Conservation (phyloP, 2,888 invertebrate genomes). For the Syritta pipiens region DNA sequence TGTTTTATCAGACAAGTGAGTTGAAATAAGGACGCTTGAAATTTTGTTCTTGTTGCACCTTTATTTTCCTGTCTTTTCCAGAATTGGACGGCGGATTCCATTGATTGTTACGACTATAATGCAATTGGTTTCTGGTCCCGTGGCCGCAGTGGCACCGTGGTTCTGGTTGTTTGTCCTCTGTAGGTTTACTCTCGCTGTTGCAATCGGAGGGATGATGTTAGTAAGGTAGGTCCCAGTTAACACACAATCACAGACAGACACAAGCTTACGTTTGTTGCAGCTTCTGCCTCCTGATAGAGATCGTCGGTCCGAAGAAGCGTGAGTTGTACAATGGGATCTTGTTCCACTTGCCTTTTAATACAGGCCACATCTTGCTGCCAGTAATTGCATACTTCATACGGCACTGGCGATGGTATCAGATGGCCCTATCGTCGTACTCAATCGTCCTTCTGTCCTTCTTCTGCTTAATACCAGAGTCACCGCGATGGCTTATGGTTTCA, state of each 20-base stretch:
- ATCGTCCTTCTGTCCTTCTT: constrained; percentile 82
- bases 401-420: constrained; percentile 83
- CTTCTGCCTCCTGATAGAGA: constrained; percentile 84
- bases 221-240: constrained; percentile 80
- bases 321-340: not conserved
- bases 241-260: too few relatives aligned
- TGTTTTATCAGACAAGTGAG: constrained; percentile 85
- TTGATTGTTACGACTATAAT: constrained; percentile 86
- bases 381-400: constrained; percentile 75
- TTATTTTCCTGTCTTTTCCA: too few relatives aligned
- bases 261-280: constrained; percentile 74
- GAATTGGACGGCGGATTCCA: constrained; percentile 86
- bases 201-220: constrained; percentile 89
- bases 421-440: constrained; percentile 83
- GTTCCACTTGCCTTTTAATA: constrained; percentile 80
- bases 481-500: constrained; percentile 85
- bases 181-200: constrained; percentile 85
- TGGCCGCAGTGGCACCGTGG: constrained; percentile 85
- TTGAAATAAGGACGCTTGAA: not conserved
- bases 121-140: constrained; percentile 85
- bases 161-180: constrained; percentile 82
- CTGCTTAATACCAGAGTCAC: constrained; percentile 87
- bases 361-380: constrained; percentile 82
- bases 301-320: constrained; percentile 79
- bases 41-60: constrained; percentile 74